Percentiles rank a stretch among this genome's conserved stretches.
Conservation (phyloP, 2,797 vertebrate species). For the Fistularia commersonii region DNA sequence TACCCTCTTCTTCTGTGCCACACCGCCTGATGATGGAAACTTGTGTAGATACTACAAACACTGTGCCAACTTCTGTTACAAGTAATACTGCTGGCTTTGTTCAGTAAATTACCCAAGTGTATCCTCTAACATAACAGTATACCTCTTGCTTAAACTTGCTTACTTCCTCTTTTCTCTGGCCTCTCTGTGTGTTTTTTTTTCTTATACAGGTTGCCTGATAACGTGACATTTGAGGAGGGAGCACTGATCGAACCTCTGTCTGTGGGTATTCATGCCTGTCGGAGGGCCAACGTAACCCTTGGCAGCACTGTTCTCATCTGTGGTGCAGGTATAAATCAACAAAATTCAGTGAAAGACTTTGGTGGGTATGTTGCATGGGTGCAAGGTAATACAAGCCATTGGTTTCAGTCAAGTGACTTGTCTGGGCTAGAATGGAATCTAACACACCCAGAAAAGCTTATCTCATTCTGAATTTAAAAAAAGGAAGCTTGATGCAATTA, state of each 20-base stretch:
- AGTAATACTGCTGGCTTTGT: slow-evolving; percentile 64
- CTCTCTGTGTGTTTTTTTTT: neutral
- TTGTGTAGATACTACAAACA: slow-evolving; percentile 92
- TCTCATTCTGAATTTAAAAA: neutral
- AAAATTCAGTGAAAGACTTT: neutral
- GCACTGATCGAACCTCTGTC: slow-evolving; percentile 94
- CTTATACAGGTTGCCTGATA: slow-evolving; percentile 88
- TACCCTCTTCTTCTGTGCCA: slow-evolving; percentile 91
- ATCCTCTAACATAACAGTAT: neutral
- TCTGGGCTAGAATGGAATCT: no score
- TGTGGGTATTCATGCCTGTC: slow-evolving; percentile 93
- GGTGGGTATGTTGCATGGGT: no score
- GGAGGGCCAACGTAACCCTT: slow-evolving; percentile 82
- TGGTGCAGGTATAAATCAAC: slow-evolving; percentile 82
- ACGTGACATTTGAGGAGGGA: slow-evolving; percentile 93
- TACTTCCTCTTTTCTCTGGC: neutral
- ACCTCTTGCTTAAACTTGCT: slow-evolving; percentile 21
- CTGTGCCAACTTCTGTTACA: slow-evolving; percentile 91
- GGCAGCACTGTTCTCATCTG: slow-evolving; percentile 89
- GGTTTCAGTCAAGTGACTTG: no score
- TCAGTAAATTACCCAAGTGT: slow-evolving; percentile 13
- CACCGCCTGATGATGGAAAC: slow-evolving; percentile 91
- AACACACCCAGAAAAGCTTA: no score
- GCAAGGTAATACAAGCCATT: no score
- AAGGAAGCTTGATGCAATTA: neutral